Conservation (phyloP, 1,140 invertebrate genomes). For the Hyles euphorbiae region DNA sequence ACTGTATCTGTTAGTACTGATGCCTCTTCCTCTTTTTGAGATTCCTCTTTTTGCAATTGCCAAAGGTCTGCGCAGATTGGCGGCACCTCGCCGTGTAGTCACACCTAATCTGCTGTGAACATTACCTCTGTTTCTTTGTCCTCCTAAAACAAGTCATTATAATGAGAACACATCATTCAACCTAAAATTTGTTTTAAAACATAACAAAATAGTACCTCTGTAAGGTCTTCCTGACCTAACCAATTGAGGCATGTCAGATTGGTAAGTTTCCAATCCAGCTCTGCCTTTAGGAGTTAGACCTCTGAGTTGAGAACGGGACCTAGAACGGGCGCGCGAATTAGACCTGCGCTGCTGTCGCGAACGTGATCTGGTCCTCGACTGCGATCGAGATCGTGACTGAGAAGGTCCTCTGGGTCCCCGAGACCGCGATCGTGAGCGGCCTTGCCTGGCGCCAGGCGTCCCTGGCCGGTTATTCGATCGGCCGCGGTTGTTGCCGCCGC, state of each 20-base stretch:
- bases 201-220: constrained; percentile 3
- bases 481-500: constrained; percentile 31
- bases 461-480: constrained; percentile 26
- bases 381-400: constrained; percentile 27
- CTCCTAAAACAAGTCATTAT: constrained; percentile 29
- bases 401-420: constrained; percentile 34
- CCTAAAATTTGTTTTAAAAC: not conserved
- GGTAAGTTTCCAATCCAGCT: constrained; percentile 51
- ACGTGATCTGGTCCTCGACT: constrained; percentile 40
- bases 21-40: constrained; percentile 55
- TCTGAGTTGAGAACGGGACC: constrained; percentile 46
- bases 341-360: constrained; percentile 46
- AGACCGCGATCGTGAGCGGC: constrained; percentile 44
- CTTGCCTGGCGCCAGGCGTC: constrained; percentile 30
- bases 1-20: constrained; percentile 57
- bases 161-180: no score
- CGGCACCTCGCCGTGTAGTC: constrained; percentile 37
- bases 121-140: constrained; percentile 40
- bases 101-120: constrained; percentile 61
- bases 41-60: constrained; percentile 63
- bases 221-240: constrained; percentile 31
- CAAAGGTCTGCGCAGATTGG: constrained; percentile 42
- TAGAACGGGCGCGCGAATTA: constrained; percentile 44
- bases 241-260: constrained; percentile 44
- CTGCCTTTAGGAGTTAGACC: constrained; percentile 57